These are phyloP conservation scores for Gymnogyps californianus DNA, from an alignment of 2,113 vertebrate species.

Conservation along the genomic window DNA sequence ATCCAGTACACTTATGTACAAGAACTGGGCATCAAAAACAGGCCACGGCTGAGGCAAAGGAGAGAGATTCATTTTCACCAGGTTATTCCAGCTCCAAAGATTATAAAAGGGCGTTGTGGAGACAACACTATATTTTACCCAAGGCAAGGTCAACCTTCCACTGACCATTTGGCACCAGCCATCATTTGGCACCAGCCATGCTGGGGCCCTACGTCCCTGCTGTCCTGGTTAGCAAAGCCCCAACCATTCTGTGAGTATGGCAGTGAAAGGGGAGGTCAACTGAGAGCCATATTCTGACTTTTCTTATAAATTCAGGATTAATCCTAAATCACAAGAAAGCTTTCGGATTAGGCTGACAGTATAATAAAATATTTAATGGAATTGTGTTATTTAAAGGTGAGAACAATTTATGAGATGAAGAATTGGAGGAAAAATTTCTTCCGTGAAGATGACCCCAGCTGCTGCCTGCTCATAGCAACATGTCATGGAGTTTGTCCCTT, in stretches of 20 bases:
- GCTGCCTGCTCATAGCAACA: neutral
- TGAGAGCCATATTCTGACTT: neutral
- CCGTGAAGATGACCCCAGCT: neutral
- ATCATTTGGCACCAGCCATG: no score
- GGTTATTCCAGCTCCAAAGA: neutral
- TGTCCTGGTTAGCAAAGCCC: neutral
- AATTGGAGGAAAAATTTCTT: neutral
- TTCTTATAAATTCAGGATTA: neutral
- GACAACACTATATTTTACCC: neutral
- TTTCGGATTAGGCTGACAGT: neutral
- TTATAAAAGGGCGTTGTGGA: neutral
- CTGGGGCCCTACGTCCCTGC: accelerated
- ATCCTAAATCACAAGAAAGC: neutral
- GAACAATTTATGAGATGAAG: neutral
- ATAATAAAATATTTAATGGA: neutral
- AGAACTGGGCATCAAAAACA: neutral
- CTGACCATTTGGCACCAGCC: neutral
- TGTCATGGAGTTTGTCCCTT: neutral
- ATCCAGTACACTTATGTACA: neutral
- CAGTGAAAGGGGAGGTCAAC: neutral
- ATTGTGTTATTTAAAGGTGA: neutral
- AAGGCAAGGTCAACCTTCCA: neutral
- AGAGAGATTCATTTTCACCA: neutral
- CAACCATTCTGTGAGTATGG: neutral
- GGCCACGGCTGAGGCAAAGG: neutral